Evolutionary conservation across 2,113 vertebrate species (phyloP), one percentile per base, ranked within the genome.

Genomic region (Semnopithecus entellus): DNA sequence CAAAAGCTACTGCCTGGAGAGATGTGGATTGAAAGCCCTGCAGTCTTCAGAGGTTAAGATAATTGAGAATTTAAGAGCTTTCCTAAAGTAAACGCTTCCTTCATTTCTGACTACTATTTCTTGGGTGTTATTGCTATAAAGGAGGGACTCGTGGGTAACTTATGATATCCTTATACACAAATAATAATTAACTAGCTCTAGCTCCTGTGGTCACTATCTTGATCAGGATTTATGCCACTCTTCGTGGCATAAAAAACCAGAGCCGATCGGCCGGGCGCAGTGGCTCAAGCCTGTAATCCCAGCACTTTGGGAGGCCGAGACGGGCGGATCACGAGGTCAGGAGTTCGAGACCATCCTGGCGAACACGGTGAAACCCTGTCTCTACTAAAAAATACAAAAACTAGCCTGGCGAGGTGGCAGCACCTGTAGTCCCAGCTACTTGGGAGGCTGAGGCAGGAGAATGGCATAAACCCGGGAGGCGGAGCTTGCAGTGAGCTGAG

Each of bases 51-150:
- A 95, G 43, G 75, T 79, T 57, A 79, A 83, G 72, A 93, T 87
- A 92, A 97, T 97, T 87, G 87, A 87, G 95, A 83, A 90, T 90
- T 93, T 84, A 66, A 93, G 68, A 79, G 45, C 55, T 94, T 94
- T 86, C 82, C 90, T 93, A 91, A 88, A 92, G 79, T 40, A 88
- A 97, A 81, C 38, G 83, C 68, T 80, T 81, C 78, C 20, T 91
- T 82, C 82, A 14, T 96, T 95, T 79, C 82, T 95, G 66, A 68
- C 66, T 85, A 79, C 43, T 43, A 83, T 80, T 86, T 93, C 68
- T 92, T 87, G 61, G 55, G 76, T 90, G 68, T 81, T 76, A 30
- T 12, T 81, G 89, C 57, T 68, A n/a, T 66, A 94, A 73, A 84
- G 48, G 52, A 88, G 61, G 72, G 40, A 80, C 55, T 85, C 40